Percentiles rank a stretch among this genome's conserved stretches.
phyloP scores from a whole-genome alignment of 2,797 vertebrate genomes.

The Esox lucius region DNA sequence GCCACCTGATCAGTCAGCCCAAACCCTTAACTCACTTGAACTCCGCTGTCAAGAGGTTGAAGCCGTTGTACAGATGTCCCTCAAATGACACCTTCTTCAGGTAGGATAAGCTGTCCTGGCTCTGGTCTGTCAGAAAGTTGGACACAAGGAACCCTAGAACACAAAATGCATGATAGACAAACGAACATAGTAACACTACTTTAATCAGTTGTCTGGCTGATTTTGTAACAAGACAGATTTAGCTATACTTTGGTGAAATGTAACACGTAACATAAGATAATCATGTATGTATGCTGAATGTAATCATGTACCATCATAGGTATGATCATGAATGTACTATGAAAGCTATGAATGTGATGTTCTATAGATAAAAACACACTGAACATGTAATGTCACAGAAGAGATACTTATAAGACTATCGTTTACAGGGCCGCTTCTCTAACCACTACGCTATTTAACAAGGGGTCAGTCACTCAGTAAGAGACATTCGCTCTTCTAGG shows the following conservation, averaged over 20 bases:
- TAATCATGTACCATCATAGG: no score
- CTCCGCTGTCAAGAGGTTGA: conserved; percentile 95
- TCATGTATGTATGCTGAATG: no score
- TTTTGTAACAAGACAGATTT: neutral
- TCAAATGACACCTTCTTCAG: conserved; percentile 90
- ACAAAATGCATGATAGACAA: neutral
- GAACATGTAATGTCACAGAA: no score
- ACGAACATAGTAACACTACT: neutral
- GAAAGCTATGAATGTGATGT: no score
- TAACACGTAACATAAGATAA: no score
- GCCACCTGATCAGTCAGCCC: neutral
- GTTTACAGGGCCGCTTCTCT: no score
- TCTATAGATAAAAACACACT: no score
- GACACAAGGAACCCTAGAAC: conserved; percentile 86
- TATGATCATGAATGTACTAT: no score
- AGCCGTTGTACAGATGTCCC: conserved; percentile 92
- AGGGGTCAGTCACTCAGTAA: no score
- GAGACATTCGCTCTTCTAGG: no score
- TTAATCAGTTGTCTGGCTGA: neutral
- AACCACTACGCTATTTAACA: no score
- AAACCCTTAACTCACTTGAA: conserved; percentile 83
- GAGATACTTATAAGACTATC: no score
- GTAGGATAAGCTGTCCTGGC: conserved; percentile 89
- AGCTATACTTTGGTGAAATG: neutral
- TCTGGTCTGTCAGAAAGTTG: conserved; percentile 84